Evolutionary conservation across 2,888 invertebrate species (phyloP).

Genomic region (Andrena praecox): DNA sequence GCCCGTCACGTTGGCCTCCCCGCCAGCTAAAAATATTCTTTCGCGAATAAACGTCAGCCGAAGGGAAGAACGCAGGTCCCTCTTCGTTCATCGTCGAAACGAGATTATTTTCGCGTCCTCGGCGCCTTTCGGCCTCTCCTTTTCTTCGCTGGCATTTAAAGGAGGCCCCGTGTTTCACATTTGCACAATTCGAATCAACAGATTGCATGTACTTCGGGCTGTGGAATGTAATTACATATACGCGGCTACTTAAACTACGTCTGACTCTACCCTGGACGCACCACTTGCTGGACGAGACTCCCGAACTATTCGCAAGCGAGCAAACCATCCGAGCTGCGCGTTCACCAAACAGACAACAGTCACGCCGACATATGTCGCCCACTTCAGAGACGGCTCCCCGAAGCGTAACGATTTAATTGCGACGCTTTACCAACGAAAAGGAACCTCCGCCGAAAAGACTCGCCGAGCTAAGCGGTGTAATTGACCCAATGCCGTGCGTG

Average conservation of each 20-base stretch:
- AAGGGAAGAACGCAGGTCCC: constrained; percentile 32
- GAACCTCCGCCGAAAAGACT: not conserved
- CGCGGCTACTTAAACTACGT: not conserved
- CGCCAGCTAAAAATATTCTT: constrained; percentile 70
- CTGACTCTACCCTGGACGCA: not conserved
- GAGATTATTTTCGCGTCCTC: constrained; percentile 57
- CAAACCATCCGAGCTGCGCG: not conserved
- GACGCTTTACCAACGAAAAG: not conserved
- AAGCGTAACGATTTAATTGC: constrained; percentile 41
- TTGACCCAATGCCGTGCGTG: constrained; percentile 1
- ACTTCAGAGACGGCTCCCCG: not conserved
- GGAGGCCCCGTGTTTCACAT: not conserved
- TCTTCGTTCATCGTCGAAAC: constrained; percentile 41
- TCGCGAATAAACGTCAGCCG: constrained; percentile 59
- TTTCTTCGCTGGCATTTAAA: not conserved
- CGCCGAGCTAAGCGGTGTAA: not conserved
- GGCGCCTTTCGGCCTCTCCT: not conserved
- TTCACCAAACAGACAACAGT: not conserved
- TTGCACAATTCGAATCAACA: not conserved
- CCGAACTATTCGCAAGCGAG: too few species aligned
- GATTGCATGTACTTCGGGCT: not conserved
- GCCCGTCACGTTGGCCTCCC: constrained; percentile 34
- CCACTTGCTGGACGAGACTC: not conserved
- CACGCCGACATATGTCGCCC: not conserved
- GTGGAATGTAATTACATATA: too few species aligned